Evolutionary conservation across 2,888 invertebrate genomes (phyloP), one percentile per base, ranked within the genome.

Genomic region (Anthoptus insignis): DNA sequence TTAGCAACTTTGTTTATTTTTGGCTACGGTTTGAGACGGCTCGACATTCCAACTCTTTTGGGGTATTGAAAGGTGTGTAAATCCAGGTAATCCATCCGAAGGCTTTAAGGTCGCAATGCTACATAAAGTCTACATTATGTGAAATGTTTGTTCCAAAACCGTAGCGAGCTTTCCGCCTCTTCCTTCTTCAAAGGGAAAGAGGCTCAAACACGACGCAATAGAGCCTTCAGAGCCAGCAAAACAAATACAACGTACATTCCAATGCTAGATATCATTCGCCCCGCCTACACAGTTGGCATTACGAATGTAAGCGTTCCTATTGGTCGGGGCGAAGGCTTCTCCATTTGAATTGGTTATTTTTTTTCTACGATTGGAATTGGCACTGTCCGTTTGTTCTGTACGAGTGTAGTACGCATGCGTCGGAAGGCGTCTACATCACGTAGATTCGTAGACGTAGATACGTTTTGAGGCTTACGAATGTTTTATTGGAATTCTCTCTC

Each of bases 251-350:
- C 83, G 87, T 86, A 86, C 93, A 93, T 93, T 93, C 92, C 93
- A 93, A 93, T 93, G 89, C 91, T 90, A 93, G 93, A 93, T 93
- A 93, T 93, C 93, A 93, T 85, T 93, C 82, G 90, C 92, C 77
- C 87, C 93, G 91, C 93, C 92, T 86, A 86, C 89, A 91, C 93
- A 93, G 92, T 93, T 82, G 93, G 93, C 91, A 93, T 93, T 86
- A 93, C 92, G 91, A 92, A 84, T 93, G 89, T 86, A 77, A 79
- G 91, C 91, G 82, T 79, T 91, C 88, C 84, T 78, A 93, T 93
- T 93, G 93, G 93, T 86, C 84, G 91, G 88, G 77, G 86, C 87
- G 83, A 89, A 92, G 91, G 88, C 91, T 92, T 91, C 92, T 87
- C 83, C 88, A 91, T 87, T 92, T 91, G 82, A 92, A 91, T 91